Base-by-base conservation (phyloP, 2,113 vertebrate species). In the Polyodon spathula region DNA sequence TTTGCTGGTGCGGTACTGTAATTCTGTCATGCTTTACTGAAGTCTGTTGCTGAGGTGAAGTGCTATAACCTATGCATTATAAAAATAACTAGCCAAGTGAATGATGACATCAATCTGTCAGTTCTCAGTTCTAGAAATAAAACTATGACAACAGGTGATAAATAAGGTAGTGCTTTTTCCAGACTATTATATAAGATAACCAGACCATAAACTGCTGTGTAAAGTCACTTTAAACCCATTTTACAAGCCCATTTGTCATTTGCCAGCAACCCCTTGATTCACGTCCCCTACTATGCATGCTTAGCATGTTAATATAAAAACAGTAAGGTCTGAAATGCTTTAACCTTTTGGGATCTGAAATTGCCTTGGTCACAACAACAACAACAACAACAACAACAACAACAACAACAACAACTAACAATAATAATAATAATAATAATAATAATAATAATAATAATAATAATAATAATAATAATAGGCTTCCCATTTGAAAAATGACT, bases 141-240 rank as follows among this genome's bases (percentile, higher is more conserved):
- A 8, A 50, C 46, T 50, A 12, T 50, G 5, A 50, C 46, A 50
- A 50, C 11, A n/a, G n/a, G 11, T 50, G n/a, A 50, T 50, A 50
- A 50, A 50, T 54, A 16, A 54, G 50, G 50, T n/a, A 6, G 16
- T 54, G 53, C 2, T 27, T 54, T 54, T 54, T 16, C n/a, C 53
- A 17, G 53, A 27, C 53, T 54, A 11, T 37, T 8, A 37, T 9
- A 53, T 7, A 7, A 6, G 16, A 5, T 54, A 54, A 54, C 27
- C 53, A 54, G 8, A 17, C 16, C 53, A 17, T 54, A 50, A 50
- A 50, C 46, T 50, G 46, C 53, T 27, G 53, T 27, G 12, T 54
- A 12, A 6, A 1, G 2, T 54, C 16, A 54, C 53, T 27, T 37
- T 17, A 54, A 54, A 50, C 11, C 46, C 46, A 10, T 50, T 50